Conservation (phyloP, 1,140 invertebrate species). For the Glomeris maerens region DNA sequence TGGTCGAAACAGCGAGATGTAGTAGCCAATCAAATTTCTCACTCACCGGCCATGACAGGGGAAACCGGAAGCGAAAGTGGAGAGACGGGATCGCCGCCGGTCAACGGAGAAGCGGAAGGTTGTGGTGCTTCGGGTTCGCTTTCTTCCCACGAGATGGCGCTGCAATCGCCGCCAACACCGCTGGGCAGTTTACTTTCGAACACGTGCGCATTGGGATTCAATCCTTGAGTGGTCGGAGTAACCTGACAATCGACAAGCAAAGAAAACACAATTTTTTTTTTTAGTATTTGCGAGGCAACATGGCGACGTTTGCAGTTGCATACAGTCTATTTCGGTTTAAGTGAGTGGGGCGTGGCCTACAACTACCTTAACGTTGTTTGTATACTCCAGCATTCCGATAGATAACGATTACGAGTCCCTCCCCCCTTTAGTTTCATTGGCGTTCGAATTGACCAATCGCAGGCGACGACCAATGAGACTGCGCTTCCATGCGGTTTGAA, state of each 20-base stretch:
- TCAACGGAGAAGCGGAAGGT: no score
- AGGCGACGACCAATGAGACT: no score
- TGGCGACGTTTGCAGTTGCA: no score
- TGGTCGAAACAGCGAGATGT: no score
- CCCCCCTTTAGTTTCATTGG: no score
- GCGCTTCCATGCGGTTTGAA: no score
- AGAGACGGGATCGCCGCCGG: background rate
- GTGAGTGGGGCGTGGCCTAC: background rate
- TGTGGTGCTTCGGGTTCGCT: no score
- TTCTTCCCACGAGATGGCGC: constrained; percentile 2
- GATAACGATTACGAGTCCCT: no score
- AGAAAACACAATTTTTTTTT: background rate
- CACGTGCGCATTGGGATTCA: constrained; percentile 29
- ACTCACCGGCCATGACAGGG: constrained; percentile 1
- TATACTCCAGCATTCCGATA: background rate
- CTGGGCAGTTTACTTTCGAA: constrained; percentile 21
- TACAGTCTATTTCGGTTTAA: no score
- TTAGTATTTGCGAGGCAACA: no score
- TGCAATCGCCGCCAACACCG: background rate
- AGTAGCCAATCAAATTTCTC: no score
- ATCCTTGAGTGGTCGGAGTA: constrained; percentile 24
- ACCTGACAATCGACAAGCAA: constrained; percentile 20
- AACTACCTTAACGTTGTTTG: background rate
- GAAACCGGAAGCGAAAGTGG: background rate
- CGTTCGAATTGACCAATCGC: no score